phyloP scores from a whole-genome alignment of 2,888 invertebrate genomes.

The Belgica antarctica region DNA sequence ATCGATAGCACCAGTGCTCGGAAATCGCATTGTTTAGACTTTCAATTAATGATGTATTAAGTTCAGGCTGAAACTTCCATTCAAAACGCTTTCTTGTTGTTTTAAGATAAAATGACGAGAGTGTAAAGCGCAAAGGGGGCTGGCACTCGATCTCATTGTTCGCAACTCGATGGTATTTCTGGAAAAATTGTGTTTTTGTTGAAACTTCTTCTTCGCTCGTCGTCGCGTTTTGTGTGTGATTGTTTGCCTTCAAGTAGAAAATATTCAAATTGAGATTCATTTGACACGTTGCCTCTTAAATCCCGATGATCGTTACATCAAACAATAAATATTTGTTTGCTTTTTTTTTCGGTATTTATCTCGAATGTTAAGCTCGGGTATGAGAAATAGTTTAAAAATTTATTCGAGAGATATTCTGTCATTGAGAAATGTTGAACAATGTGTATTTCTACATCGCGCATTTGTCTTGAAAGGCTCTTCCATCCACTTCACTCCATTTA shows the following conservation, averaged over 20 bases:
- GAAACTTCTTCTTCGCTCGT: constrained; percentile 10
- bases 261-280: constrained; percentile 31
- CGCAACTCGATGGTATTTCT: constrained; percentile 10
- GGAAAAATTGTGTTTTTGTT: neutral
- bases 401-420: constrained; percentile 32
- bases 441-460: constrained; percentile 28
- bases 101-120: neutral
- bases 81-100: neutral
- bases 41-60: constrained; percentile 38
- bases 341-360: constrained; percentile 14
- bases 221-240: constrained; percentile 8
- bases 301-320: constrained; percentile 25
- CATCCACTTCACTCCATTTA: constrained; percentile 9
- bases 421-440: constrained; percentile 43
- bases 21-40: neutral
- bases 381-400: constrained; percentile 27
- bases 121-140: constrained; percentile 4
- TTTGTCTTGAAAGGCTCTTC: neutral
- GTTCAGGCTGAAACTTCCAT: constrained; percentile 21
- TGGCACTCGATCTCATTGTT: constrained; percentile 22
- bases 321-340: constrained; percentile 14
- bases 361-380: neutral
- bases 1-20: constrained; percentile 22
- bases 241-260: constrained; percentile 27
- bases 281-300: constrained; percentile 29